Base-by-base conservation (phyloP, 2,113 vertebrate species). In the Muntiacus reevesi region DNA sequence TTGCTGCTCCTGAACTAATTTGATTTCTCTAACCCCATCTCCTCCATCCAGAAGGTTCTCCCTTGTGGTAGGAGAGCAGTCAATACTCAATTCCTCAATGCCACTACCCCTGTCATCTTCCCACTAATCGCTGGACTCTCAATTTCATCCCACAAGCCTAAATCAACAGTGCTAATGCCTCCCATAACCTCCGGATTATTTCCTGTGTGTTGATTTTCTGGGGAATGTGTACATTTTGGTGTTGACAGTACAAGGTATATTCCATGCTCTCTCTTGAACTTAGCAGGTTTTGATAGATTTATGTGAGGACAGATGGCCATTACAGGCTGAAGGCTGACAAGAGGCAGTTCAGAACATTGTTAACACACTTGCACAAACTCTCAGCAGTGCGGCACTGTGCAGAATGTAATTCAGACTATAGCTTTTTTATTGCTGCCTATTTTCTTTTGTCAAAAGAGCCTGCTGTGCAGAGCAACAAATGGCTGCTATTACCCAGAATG, bases 331-430 rank as follows among this genome's bases (percentile, higher is more conserved):
- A 99, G 99, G 99, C 99, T 99, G 99, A 99, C 99, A 99, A 99
- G 99, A 99, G 99, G 99, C 99, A 99, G 99, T 99, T 99, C 99
- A 99, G 99, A 99, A 99, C 99, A 99, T 99, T 99, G 99, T 99
- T 99, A 99, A 99, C 99, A 99, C 99, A 99, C 99, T 99, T 99
- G 98, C 99, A 99, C 99, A 99, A 99, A 99, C 99, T 99, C 99
- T 99, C 99, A 98, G 99, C 99, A 98, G 98, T 98, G 98, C 98
- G 98, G 99, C 98, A 78, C 98, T 98, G 98, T 98, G 98, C 98
- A 97, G 98, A 99, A 99, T 99, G 99, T 99, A 99, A 99, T 99
- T 99, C 98, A 98, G 98, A 99, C 99, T 99, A 99, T 99, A 98
- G 98, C 98, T 99, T 98, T 99, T 99, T 99, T 99, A 99, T 99